These are phyloP conservation scores for Tadarida brasiliensis DNA, from an alignment of 2,797 vertebrate species.

Conservation along the genomic window DNA sequence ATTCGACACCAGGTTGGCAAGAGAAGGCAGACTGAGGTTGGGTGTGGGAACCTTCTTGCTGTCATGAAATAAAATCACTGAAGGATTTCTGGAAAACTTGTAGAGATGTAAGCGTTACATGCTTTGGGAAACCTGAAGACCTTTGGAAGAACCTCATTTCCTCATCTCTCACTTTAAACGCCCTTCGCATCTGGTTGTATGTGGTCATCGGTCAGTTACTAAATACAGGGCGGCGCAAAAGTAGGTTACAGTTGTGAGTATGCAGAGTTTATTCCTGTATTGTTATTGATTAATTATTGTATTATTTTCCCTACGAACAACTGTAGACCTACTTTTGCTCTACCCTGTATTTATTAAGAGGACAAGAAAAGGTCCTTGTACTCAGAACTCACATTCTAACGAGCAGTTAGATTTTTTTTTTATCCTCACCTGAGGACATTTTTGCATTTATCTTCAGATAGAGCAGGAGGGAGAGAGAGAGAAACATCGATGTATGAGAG, in stretches of 20 bases:
- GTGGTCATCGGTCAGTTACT: neutral
- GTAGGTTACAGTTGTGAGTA: neutral
- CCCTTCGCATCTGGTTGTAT: neutral
- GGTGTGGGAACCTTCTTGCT: neutral
- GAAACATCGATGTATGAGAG: too few relatives aligned
- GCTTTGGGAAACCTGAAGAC: neutral
- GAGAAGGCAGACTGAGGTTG: neutral
- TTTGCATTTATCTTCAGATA: too few relatives aligned
- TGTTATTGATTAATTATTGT: neutral
- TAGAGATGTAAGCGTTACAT: neutral
- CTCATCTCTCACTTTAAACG: neutral
- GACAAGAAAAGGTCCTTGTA: neutral
- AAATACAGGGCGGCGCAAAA: neutral
- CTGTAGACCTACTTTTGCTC: neutral
- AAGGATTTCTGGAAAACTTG: constrained; percentile 16
- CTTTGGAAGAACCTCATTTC: neutral
- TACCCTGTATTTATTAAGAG: neutral
- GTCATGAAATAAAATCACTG: neutral
- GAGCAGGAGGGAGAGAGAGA: too few relatives aligned
- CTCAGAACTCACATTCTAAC: neutral
- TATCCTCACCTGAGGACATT: too few relatives aligned
- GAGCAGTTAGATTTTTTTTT: neutral
- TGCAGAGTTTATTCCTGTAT: neutral
- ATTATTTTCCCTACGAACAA: neutral
- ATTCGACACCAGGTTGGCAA: neutral